Conservation (phyloP, 1,140 invertebrate genomes). For the Himalopsyche phryganea region DNA sequence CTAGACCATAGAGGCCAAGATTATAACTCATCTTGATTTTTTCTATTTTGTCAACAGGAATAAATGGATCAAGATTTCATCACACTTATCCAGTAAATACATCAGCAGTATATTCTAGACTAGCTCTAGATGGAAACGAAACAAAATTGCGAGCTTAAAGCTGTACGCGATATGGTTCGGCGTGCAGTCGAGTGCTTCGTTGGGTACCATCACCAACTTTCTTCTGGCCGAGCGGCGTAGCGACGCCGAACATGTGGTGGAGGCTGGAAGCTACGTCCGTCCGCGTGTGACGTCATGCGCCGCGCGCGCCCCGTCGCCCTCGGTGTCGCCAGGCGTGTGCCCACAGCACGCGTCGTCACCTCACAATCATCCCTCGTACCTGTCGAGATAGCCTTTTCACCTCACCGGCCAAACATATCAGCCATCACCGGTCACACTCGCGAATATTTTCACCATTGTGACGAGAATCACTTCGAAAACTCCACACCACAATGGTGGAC, state of each 20-base stretch:
- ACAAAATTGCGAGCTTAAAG: background rate
- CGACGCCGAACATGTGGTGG: constrained; percentile 17
- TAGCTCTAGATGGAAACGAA: background rate
- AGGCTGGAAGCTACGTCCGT: background rate
- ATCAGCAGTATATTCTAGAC: background rate
- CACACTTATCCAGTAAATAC: background rate
- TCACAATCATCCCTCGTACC: background rate
- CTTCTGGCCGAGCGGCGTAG: constrained; percentile 5
- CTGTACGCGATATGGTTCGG: background rate
- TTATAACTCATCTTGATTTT: too few species aligned
- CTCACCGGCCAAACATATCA: too few species aligned
- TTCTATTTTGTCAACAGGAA: too few species aligned
- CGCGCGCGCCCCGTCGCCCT: constrained; percentile 5
- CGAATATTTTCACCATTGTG: too few species aligned
- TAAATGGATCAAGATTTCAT: background rate
- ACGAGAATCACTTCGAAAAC: too few species aligned
- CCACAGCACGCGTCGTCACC: background rate
- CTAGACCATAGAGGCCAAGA: too few species aligned
- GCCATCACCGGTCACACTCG: too few species aligned
- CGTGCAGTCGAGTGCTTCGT: background rate
- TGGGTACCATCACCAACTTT: background rate
- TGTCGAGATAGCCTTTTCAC: too few species aligned
- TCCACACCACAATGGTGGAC: too few species aligned
- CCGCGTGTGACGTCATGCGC: constrained; percentile 17
- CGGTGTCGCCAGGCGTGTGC: background rate